phyloP scores from a whole-genome alignment of 92 coral and sea anemone genomes.

The Palythoa grandiflora region DNA sequence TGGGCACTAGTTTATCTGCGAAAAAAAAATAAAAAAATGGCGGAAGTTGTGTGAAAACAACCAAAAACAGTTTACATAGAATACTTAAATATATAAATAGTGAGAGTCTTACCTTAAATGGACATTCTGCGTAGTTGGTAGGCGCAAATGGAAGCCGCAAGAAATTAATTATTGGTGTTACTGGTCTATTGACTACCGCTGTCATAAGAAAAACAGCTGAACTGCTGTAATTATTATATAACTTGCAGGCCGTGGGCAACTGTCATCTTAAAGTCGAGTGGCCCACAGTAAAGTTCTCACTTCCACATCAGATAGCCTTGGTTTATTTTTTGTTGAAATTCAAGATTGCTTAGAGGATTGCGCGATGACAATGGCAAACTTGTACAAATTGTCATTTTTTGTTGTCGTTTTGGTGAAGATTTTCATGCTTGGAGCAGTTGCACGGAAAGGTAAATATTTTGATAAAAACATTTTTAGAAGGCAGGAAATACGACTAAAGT shows the following conservation, averaged over 20 bases:
- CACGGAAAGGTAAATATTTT: neutral
- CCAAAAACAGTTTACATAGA: too few relatives aligned
- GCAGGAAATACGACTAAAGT: neutral
- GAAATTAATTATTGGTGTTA: neutral
- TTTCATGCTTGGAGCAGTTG: neutral
- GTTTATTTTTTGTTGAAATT: neutral
- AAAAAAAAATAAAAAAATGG: too few relatives aligned
- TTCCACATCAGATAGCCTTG: too few relatives aligned
- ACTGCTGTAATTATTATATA: neutral
- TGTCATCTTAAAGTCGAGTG: neutral
- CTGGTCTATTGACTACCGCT: neutral
- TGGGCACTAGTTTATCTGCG: too few relatives aligned
- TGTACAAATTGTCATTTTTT: neutral
- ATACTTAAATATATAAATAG: neutral
- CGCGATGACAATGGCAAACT: neutral
- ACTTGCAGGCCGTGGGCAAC: neutral
- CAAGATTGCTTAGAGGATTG: neutral
- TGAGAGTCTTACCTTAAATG: neutral
- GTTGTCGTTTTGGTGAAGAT: neutral
- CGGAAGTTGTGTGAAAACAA: too few relatives aligned
- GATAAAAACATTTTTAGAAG: neutral
- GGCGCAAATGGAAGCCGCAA: neutral
- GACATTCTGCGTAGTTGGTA: neutral
- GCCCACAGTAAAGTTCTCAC: neutral
- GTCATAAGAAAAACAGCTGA: neutral